Percentiles rank a stretch among this genome's conserved stretches.
phyloP scores from a whole-genome alignment of 1,140 invertebrate species.

The Chironomus striatipennis region DNA sequence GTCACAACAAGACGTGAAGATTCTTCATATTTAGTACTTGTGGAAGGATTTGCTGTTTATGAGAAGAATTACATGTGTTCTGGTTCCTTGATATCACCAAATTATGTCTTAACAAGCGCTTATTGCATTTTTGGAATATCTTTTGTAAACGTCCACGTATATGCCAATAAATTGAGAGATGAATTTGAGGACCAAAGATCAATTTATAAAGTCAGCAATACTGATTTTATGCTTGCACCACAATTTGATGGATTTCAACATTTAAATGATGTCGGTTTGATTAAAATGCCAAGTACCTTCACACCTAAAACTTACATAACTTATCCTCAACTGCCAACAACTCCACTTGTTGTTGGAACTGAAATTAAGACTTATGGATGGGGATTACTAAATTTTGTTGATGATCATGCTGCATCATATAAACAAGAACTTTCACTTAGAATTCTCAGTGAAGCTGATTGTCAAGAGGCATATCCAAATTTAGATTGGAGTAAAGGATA shows the following conservation, averaged over 20 bases:
- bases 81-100: neutral
- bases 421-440: neutral
- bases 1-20: neutral
- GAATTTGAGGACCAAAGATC: neutral
- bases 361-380: neutral
- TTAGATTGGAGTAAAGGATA: neutral
- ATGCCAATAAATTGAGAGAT: neutral
- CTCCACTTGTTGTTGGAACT: neutral
- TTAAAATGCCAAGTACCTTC: neutral
- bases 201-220: neutral
- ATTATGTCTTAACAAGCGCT: neutral
- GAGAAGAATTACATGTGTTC: neutral
- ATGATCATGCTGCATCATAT: neutral
- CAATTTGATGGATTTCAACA: neutral
- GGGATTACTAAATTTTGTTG: neutral
- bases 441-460: neutral
- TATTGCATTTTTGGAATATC: neutral
- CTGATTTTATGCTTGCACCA: neutral
- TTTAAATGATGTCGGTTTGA: neutral
- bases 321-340: neutral
- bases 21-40: neutral
- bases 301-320: neutral
- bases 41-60: neutral
- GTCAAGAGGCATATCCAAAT: neutral
- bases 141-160: neutral